Evolutionary conservation across 2,888 invertebrate species (phyloP).

Genomic region (Coronaproctus castanopsis): DNA sequence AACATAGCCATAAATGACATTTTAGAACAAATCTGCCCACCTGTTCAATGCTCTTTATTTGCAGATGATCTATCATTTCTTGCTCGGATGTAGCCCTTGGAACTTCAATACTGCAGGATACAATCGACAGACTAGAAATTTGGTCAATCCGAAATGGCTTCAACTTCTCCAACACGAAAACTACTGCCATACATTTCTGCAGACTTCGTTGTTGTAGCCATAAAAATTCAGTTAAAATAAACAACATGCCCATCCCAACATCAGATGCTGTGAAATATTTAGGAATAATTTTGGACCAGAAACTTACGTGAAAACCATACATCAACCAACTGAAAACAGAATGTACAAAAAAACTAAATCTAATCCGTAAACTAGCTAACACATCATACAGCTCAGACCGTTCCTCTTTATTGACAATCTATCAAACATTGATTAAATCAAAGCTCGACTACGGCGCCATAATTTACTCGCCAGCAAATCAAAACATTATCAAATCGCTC

Average conservation of each 20-base stretch:
- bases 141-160: too few relatives aligned
- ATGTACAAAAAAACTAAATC: background rate
- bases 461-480: background rate
- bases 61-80: too few relatives aligned
- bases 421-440: background rate
- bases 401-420: background rate
- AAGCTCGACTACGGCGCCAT: background rate
- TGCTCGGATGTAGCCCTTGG: too few relatives aligned
- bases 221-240: background rate
- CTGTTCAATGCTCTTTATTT: too few relatives aligned
- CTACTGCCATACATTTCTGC: too few relatives aligned
- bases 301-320: background rate
- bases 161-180: too few relatives aligned
- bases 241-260: background rate
- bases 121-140: too few relatives aligned
- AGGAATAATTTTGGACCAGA: background rate
- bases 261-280: background rate
- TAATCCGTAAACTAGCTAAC: background rate
- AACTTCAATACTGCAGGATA: too few relatives aligned
- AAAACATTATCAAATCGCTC: background rate
- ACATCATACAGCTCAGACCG: background rate
- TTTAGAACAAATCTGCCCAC: too few relatives aligned
- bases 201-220: too few relatives aligned
- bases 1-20: too few relatives aligned
- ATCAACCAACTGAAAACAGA: background rate